These are phyloP conservation scores for Chalcis sispes DNA, from an alignment of 2,888 invertebrate genomes.

Conservation along the genomic window DNA sequence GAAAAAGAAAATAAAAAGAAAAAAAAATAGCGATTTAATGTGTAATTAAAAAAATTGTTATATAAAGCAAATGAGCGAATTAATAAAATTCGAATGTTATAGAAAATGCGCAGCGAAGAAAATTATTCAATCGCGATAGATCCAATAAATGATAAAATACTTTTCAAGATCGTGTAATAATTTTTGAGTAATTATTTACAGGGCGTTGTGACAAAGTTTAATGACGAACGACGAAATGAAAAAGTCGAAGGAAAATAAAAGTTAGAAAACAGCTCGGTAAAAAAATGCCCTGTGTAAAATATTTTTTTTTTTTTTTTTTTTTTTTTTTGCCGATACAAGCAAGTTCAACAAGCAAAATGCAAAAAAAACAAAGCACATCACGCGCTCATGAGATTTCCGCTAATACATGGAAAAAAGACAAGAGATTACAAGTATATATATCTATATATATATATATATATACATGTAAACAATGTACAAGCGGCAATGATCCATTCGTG, in stretches of 20 bases:
- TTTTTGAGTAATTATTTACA: too few relatives aligned
- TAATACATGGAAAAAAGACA: constrained; percentile 33
- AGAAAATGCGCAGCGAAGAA: too few relatives aligned
- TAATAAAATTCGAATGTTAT: constrained; percentile 12
- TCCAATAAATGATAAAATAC: too few relatives aligned
- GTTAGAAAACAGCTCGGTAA: constrained; percentile 5
- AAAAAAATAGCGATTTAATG: constrained; percentile 36
- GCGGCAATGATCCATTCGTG: constrained; percentile 43
- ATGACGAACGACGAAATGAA: neutral
- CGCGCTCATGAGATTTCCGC: constrained; percentile 36
- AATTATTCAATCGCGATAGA: too few relatives aligned
- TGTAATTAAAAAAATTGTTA: constrained; percentile 47
- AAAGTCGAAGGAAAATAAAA: constrained; percentile 2
- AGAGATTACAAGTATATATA: constrained; percentile 49
- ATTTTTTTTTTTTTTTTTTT: too few relatives aligned
- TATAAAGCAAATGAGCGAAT: constrained; percentile 12
- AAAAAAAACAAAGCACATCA: constrained; percentile 31
- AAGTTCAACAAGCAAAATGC: too few relatives aligned
- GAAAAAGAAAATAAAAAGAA: neutral
- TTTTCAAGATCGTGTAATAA: too few relatives aligned
- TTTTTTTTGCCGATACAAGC: constrained; percentile 27
- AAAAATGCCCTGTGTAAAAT: constrained; percentile 32
- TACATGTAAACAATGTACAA: constrained; percentile 43
- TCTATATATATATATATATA: constrained; percentile 27
- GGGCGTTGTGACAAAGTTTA: neutral